Base-by-base conservation (phyloP, 2,113 vertebrate species). In the Channa maculata region DNA sequence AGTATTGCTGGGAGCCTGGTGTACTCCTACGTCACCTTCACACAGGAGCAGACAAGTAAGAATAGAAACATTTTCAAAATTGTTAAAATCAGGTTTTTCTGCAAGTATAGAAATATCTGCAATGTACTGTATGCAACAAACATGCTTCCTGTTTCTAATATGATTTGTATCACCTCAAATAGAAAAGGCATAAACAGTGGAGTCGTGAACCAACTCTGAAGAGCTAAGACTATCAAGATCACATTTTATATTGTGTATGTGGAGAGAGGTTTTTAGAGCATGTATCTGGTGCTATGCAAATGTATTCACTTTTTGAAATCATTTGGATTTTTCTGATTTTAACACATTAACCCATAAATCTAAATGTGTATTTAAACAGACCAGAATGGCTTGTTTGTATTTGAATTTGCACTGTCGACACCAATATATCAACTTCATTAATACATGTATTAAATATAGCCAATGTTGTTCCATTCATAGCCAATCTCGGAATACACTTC, bases 1-100 rank as follows among this genome's bases (percentile, higher is more conserved):
- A 99, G 98, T 83, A 99, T 99, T 82, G 96, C 96, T 5, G 98
- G 98, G 5, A 99, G 98, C 80, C 93, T 99, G 93, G 96, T 98
- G 46, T 99, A 99, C 61, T 99, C 97, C 45, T 97, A 97, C 75
- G 96, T 98, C 92, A 97, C 95, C 2, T 98, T 99, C 92, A 95
- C 94, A 0, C 96, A 97, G 84, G 96, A 98, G 69, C 96, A 96
- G 24, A 75, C 87, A 73, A 97, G 66, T 95, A 97, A 96, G 90
- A 94, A 90, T 60, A 50, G 81, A 0, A 73, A 1, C 13, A 94
- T 95, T 3, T 7, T 51, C 2, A 14, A 1, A 3, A 49, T 43
- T 2, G 44, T 8, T 33, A 7, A 3, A 4, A 43, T 53, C 8
- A 13, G 10, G 2, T 46, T 49, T 34, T 38, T 2, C 10, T 7